Conservation (phyloP, 2,797 vertebrate species). For the Balearica regulorum region DNA sequence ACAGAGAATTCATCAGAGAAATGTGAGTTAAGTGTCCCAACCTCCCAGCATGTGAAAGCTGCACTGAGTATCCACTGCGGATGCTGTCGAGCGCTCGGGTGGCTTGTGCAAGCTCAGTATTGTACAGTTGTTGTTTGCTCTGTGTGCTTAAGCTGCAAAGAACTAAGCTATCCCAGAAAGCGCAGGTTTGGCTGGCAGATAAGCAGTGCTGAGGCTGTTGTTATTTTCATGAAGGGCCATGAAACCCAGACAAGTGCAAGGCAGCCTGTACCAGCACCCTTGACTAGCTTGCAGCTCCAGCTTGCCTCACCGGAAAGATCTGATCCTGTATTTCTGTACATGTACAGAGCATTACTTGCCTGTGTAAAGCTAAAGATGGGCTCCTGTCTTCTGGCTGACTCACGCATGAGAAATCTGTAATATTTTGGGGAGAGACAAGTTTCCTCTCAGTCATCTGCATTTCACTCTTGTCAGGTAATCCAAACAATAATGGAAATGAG, state of each 20-base stretch:
- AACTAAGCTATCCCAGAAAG: neutral
- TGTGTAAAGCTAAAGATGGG: neutral
- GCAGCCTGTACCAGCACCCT: neutral
- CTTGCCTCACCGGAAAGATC: neutral
- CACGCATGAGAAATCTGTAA: neutral
- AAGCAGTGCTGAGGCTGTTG: neutral
- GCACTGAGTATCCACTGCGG: fast-evolving
- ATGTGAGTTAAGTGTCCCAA: neutral
- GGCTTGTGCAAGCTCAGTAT: neutral
- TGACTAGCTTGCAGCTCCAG: neutral
- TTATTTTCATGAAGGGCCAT: neutral
- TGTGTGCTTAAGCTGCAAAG: neutral
- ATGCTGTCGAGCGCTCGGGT: fast-evolving
- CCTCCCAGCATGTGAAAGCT: neutral
- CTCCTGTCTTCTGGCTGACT: neutral
- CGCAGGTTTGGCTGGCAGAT: neutral
- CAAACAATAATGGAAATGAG: slow-evolving; percentile 27
- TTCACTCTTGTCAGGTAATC: slow-evolving; percentile 4
- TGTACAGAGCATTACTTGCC: neutral
- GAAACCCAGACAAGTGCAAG: neutral
- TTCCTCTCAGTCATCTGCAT: neutral
- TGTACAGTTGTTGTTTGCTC: neutral
- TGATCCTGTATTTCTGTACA: neutral
- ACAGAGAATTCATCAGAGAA: neutral
- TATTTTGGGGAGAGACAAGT: neutral